These are phyloP conservation scores for Peromyscus eremicus DNA, from an alignment of 2,797 vertebrate species.

Conservation along the genomic window DNA sequence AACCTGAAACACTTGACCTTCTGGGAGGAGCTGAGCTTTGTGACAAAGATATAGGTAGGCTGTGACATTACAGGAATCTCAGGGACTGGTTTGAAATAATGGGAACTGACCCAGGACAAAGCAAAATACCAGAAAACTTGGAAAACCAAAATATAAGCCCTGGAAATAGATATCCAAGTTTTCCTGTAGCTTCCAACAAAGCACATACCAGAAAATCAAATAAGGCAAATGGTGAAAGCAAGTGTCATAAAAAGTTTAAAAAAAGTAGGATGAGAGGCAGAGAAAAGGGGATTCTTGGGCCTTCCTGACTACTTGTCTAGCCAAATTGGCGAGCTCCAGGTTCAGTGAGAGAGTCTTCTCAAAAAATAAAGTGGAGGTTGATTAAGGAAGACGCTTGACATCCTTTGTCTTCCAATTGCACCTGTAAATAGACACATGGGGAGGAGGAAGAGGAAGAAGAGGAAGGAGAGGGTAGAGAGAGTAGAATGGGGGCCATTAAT, in stretches of 20 bases:
- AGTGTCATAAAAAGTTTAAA: accelerated
- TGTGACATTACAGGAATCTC: no score
- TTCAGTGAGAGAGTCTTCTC: not conserved
- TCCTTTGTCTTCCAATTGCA: not conserved
- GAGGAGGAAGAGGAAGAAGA: no score
- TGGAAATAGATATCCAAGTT: not conserved
- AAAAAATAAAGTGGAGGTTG: not conserved
- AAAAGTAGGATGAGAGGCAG: not conserved
- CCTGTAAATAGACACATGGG: not conserved
- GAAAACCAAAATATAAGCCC: not conserved
- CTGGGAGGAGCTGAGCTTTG: not conserved
- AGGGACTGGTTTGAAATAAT: not conserved
- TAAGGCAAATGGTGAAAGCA: not conserved
- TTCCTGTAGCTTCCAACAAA: not conserved
- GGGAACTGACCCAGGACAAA: not conserved
- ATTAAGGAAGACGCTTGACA: not conserved
- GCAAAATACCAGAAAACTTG: not conserved
- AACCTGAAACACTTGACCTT: not conserved
- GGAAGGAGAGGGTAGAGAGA: not conserved
- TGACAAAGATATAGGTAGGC: no score
- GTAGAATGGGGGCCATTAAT: not conserved
- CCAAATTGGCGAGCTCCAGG: not conserved
- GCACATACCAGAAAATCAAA: not conserved
- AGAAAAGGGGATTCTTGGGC: not conserved
- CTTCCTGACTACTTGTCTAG: not conserved